Base-by-base conservation (phyloP, 2,113 vertebrate species). In the Ceyx cyanopectus region DNA sequence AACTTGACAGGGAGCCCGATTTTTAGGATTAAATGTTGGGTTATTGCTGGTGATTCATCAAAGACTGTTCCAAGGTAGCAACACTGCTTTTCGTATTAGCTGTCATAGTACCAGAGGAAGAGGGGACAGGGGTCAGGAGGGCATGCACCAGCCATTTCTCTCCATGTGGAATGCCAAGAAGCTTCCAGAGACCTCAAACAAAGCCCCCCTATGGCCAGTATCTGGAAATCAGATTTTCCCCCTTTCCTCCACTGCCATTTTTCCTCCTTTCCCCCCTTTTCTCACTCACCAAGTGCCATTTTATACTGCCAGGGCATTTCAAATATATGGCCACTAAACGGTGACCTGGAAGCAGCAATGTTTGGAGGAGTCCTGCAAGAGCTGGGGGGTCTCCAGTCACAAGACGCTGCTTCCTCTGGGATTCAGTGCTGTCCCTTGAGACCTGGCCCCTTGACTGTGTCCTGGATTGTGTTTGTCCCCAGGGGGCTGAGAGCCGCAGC, bases 11-110 rank as follows among this genome's bases (percentile, higher is more conserved):
- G 88, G 90, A 86, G 73, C 53, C 61, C 83, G 78, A 78, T 75
- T 80, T 88, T 75, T 85, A 78, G 92, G 66, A 94, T 95, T 94
- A 95, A 95, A 84, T 84, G 66, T 84, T 83, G 30, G 34, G 29
- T 86, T 93, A 92, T 96, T 94, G 68, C 65, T 50, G 57, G 83
- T 89, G 67, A 94, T 96, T 95, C 79, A 85, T 95, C 92, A 81
- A 91, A 80, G 61, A 60, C 56, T 67, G 15, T 62, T 92, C 51
- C 75, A 56, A 80, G 56, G 76, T 66, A 80, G 67, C 40, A 80
- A 32, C 17, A 51, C 82, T 87, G 12, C 79, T 94, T 85, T 87
- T 91, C 85, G 51, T 88, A 91, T 80, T 73, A 90, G 70, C 76
- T 85, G 85, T 83, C 82, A 63, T 67, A 70, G 83, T 40, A 60